Percentiles rank a stretch among this genome's conserved stretches.
phyloP scores from a whole-genome alignment of 2,888 invertebrate genomes.

The Pristionchus exspectatus region DNA sequence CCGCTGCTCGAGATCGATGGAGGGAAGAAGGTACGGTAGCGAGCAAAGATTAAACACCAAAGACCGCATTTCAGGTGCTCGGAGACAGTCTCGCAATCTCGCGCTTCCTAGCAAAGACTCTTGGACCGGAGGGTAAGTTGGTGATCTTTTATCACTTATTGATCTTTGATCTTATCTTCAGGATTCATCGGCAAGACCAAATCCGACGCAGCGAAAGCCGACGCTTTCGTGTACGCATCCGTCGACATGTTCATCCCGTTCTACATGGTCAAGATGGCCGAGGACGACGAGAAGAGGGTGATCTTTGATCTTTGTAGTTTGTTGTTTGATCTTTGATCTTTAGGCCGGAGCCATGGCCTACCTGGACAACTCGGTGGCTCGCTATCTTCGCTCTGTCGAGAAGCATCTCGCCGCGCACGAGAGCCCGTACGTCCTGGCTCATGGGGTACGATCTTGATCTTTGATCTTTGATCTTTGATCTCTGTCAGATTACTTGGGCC shows the following conservation, averaged over 20 bases:
- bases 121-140: slow-evolving; percentile 31
- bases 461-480: slow-evolving; percentile 9
- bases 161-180: background rate
- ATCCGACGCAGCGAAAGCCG: slow-evolving; percentile 37
- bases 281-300: slow-evolving; percentile 40
- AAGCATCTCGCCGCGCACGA: slow-evolving; percentile 30
- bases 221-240: slow-evolving; percentile 5
- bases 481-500: slow-evolving; percentile 42
- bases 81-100: slow-evolving; percentile 44
- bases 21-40: slow-evolving; percentile 15
- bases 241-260: slow-evolving; percentile 43
- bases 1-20: slow-evolving; percentile 49
- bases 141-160: background rate
- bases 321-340: slow-evolving; percentile 2
- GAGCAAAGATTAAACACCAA: background rate
- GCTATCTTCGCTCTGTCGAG: slow-evolving; percentile 33
- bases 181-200: slow-evolving; percentile 52
- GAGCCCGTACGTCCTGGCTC: background rate
- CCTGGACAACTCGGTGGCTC: background rate
- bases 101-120: slow-evolving; percentile 19
- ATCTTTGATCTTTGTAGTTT: slow-evolving; percentile 9
- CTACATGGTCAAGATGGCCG: slow-evolving; percentile 39
- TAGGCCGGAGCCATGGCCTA: slow-evolving; percentile 3
- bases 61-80: slow-evolving; percentile 10
- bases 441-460: background rate